Evolutionary conservation across 2,113 vertebrate species (phyloP).

Genomic region (Pampusana beccarii): DNA sequence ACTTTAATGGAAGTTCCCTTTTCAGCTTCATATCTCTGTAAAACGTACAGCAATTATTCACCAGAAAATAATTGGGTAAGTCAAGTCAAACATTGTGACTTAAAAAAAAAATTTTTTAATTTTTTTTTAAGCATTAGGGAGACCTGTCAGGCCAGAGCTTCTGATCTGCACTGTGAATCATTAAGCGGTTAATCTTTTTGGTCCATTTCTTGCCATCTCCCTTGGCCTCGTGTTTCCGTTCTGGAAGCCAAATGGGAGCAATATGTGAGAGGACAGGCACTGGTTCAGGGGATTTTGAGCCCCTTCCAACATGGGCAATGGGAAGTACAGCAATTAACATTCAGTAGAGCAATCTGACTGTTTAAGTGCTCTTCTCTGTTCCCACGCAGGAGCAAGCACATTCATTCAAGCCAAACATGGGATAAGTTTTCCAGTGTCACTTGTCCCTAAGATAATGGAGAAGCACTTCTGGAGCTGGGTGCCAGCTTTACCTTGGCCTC

Average conservation of each 20-base stretch:
- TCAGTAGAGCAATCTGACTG: background rate
- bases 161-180: background rate
- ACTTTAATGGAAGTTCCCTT: background rate
- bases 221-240: background rate
- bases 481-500: background rate
- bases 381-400: rapidly evolving
- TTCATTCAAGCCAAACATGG: background rate
- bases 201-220: background rate
- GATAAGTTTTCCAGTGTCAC: background rate
- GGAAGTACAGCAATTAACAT: background rate
- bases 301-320: background rate
- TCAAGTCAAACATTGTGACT: background rate
- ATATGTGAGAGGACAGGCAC: background rate
- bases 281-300: background rate
- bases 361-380: background rate
- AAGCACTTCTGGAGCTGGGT: background rate
- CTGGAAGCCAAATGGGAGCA: background rate
- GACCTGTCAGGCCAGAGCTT: background rate
- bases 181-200: background rate
- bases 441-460: background rate
- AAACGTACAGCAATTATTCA: background rate
- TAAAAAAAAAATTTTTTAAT: too few species aligned
- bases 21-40: background rate
- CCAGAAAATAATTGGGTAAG: background rate
- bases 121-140: background rate